phyloP scores from a whole-genome alignment of 2,113 vertebrate species.

The Rhombomys opimus region DNA sequence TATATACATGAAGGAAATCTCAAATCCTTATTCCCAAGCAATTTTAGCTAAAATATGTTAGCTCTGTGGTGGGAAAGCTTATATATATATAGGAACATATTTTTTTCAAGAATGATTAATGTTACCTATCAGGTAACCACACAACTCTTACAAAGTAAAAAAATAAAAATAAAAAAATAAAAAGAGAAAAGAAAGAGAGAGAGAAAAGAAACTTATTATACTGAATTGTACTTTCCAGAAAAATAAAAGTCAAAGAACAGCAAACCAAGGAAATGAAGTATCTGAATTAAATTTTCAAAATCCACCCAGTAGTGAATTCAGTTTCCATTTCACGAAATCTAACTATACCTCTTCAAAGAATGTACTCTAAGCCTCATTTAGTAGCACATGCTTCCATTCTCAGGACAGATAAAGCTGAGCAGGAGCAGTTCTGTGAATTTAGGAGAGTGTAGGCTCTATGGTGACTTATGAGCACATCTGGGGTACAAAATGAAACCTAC shows the following conservation, averaged over 20 bases:
- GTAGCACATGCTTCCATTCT: neutral
- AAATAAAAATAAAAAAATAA: too few relatives aligned
- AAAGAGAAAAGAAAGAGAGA: too few relatives aligned
- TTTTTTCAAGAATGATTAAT: neutral
- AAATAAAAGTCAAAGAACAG: neutral
- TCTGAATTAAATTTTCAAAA: neutral
- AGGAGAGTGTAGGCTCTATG: too few relatives aligned
- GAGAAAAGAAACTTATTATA: neutral
- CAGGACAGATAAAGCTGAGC: neutral
- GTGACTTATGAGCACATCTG: too few relatives aligned
- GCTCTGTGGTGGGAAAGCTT: neutral
- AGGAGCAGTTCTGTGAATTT: too few relatives aligned
- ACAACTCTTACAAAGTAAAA: neutral
- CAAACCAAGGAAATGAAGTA: neutral
- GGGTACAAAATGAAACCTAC: neutral
- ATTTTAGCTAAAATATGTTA: neutral
- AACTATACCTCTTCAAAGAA: conserved; percentile 7
- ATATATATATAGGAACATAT: neutral
- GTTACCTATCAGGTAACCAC: neutral
- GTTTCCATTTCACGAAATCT: neutral
- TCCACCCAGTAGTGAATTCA: neutral
- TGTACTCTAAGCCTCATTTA: neutral
- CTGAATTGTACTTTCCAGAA: neutral
- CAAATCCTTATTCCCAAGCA: neutral
- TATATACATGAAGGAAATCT: neutral